A percentile compares a stretch with the other conserved stretches of the same genome.
phyloP scores from a whole-genome alignment of 2,797 vertebrate species.

The Adelosebastes latens region DNA sequence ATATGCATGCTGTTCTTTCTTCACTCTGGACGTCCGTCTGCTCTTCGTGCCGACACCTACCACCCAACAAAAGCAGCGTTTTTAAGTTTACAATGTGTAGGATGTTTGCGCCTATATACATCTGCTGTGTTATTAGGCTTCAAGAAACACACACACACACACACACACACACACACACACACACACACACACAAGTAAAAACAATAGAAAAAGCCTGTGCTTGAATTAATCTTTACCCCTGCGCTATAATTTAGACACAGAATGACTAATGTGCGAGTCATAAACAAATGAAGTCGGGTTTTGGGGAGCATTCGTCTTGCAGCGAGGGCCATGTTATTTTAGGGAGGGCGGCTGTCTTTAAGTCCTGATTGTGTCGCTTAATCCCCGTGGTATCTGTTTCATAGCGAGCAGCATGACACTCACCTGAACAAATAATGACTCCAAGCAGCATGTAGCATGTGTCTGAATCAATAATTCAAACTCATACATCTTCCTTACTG shows the following conservation, averaged over 20 bases:
- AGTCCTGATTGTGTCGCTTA: constrained; percentile 83
- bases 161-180: too few relatives aligned
- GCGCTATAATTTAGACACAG: constrained; percentile 73
- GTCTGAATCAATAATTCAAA: constrained; percentile 83
- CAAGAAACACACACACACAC: constrained; percentile 12
- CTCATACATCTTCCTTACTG: constrained; percentile 83
- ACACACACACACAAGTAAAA: constrained; percentile 49
- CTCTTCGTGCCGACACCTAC: constrained; percentile 56
- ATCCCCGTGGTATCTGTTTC: constrained; percentile 80
- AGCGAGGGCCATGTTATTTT: constrained; percentile 77
- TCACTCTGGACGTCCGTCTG: constrained; percentile 61
- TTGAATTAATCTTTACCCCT: constrained; percentile 77
- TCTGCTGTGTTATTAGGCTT: constrained; percentile 65
- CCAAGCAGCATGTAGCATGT: constrained; percentile 79
- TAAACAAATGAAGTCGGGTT: constrained; percentile 81
- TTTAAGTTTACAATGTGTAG: constrained; percentile 49
- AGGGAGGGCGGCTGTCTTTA: constrained; percentile 81
- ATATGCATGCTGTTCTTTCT: constrained; percentile 36
- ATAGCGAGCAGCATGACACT: constrained; percentile 79
- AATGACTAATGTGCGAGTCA: constrained; percentile 81
- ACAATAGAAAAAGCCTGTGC: constrained; percentile 67
- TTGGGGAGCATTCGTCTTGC: constrained; percentile 80
- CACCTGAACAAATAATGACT: constrained; percentile 85
- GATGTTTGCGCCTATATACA: constrained; percentile 69
- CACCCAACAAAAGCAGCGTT: constrained; percentile 31